Base-by-base conservation (phyloP, 1,140 invertebrate species). In the Drosophila obscura region DNA sequence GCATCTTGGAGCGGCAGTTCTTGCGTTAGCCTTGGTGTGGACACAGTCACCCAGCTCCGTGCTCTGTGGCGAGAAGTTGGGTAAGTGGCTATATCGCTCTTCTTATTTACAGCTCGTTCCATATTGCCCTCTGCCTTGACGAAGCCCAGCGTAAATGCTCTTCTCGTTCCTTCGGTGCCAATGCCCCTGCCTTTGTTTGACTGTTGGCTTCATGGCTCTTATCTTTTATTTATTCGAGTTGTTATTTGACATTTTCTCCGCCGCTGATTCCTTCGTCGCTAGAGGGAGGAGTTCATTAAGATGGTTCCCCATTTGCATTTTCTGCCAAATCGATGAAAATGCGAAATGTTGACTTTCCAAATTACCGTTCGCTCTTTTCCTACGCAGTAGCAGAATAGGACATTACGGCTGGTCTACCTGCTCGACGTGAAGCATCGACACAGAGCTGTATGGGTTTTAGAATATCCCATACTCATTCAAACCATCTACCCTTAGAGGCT, bases 21-120 rank as follows among this genome's bases (percentile, higher is more conserved):
- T 75, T n/a, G 45, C 15, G 3, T 56, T 80, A 49, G 48, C 57
- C 31, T 63, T 90, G 56, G 53, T 90, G 64, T 80, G 77, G 75
- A 28, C 75, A 11, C 66, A 76, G 50, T 74, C 60, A 19, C 55
- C 78, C 16, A 63, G 75, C 60, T 60, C 51, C 68, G 85, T 74
- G 41, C 66, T 82, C 15, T 90, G 85, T 57, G 85, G 85, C 75
- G 85, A 90, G 71, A 90, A 90, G 82, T 80, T 90, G 66, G 85
- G 85, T 90, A 82, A 90, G 85, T 81, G 48, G 49, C 63, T 75
- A 51, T 72, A 64, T 72, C 46, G 52, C 52, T 75, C 62, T 73
- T 43, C 55, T 74, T 77, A 77, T 74, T 78, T 69, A 79, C 48
- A 66, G 59, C 62, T 74, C 57, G 55, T 51, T 61, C 71, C 63